Percentiles rank a stretch among this genome's conserved stretches.
phyloP scores from a whole-genome alignment of 2,113 vertebrate species.

The Gallinago media region DNA sequence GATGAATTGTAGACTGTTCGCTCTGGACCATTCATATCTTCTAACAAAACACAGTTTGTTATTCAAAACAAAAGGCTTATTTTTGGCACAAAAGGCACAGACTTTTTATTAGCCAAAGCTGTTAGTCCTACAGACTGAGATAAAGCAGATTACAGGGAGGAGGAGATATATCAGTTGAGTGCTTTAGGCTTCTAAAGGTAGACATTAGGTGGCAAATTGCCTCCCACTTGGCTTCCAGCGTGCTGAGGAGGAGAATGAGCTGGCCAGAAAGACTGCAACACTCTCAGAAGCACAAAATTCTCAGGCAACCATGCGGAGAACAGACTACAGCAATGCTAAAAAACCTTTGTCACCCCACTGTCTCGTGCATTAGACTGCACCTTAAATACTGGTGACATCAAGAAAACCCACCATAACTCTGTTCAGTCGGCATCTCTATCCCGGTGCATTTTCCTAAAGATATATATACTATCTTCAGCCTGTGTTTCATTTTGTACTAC shows the following conservation, averaged over 20 bases:
- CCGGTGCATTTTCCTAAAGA: neutral
- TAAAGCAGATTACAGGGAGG: neutral
- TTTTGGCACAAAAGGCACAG: neutral
- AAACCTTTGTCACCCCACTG: neutral
- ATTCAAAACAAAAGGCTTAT: slow-evolving; percentile 43
- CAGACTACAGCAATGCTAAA: neutral
- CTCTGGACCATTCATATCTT: slow-evolving; percentile 16
- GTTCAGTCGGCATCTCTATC: neutral
- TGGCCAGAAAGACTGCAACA: neutral
- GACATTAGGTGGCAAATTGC: slow-evolving; percentile 13
- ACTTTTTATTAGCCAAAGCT: neutral
- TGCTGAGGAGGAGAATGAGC: neutral
- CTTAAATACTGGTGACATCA: neutral
- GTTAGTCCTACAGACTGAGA: neutral
- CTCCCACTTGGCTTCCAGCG: neutral
- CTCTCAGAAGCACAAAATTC: neutral
- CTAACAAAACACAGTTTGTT: slow-evolving; percentile 62
- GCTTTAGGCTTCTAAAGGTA: neutral
- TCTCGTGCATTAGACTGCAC: neutral
- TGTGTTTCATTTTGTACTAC: neutral
- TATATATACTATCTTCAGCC: neutral
- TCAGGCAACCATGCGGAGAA: neutral
- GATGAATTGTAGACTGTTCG: slow-evolving; percentile 51
- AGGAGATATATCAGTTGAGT: neutral
- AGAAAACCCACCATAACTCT: neutral